Evolutionary conservation across 2,888 invertebrate genomes (phyloP), one percentile per base, ranked within the genome.

Genomic region (Epiblema foenella): DNA sequence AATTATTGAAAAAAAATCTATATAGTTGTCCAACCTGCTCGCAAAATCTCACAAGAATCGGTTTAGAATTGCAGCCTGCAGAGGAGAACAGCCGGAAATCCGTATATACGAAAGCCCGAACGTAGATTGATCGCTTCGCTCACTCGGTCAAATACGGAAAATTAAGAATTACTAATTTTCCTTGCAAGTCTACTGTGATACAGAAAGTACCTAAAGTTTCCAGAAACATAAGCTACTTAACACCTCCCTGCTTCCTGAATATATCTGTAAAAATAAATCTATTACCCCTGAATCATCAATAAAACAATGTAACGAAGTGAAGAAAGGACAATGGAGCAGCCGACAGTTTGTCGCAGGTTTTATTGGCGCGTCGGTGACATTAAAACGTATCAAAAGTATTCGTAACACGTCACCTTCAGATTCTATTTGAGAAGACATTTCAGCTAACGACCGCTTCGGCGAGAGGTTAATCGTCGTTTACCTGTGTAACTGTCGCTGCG

Each of bases 381-480:
- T 89, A 88, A 89, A 89, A 80, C 81, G 85, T 85, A 80, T 80
- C 78, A 77, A 83, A 82, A 80, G 81, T 83, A 86, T 87, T 85
- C 81, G 84, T 80, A 83, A 81, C 83, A 78, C 82, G 83, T 86
- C 85, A 85, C 82, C 84, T 85, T 86, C 82, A 74, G 74, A 79
- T 77, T 82, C 86, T 85, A 86, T 88, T 85, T 87, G 80, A 83
- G 85, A 83, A 79, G 76, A 76, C 74, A 79, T 80, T 80, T 80
- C 77, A 79, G 80, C 77, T 81, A 88, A 90, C 87, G 88, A 88
- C 88, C 86, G 85, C 66, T 80, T 81, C 82, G 83, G 74, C 82
- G 87, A 89, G 87, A 88, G 88, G 90, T 91, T 89, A 89, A 89
- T 90, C 84, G 85, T 79, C 80, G 85, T 84, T 89, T 89, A 91